phyloP scores from a whole-genome alignment of 2,797 vertebrate genomes.

The Muraenolepis orangiensis region DNA sequence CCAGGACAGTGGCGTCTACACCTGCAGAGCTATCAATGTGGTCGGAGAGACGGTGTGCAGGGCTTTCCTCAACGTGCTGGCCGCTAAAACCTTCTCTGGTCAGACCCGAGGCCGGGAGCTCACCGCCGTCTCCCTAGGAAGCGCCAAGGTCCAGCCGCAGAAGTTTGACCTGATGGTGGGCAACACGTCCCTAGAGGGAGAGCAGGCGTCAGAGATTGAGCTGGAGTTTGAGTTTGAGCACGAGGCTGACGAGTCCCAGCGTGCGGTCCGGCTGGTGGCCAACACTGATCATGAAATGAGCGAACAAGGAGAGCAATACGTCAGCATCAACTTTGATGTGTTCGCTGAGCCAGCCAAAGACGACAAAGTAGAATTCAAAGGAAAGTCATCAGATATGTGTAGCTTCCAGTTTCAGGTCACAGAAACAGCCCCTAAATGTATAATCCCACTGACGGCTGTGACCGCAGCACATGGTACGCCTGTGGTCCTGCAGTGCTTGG shows the following conservation, averaged over 20 bases:
- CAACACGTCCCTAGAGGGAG: conserved; percentile 70
- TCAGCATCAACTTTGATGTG: conserved; percentile 82
- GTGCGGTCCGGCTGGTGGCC: conserved; percentile 75
- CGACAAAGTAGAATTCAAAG: conserved; percentile 82
- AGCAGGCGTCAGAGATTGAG: conserved; percentile 83
- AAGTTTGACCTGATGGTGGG: conserved; percentile 80
- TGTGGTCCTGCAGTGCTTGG: conserved; percentile 86
- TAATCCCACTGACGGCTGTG: conserved; percentile 81
- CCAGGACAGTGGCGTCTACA: conserved; percentile 85
- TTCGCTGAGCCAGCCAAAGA: conserved; percentile 83
- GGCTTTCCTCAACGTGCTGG: conserved; percentile 78
- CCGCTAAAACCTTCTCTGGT: conserved; percentile 61
- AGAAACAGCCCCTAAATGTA: conserved; percentile 84
- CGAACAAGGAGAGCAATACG: conserved; percentile 76
- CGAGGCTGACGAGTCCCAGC: conserved; percentile 76
- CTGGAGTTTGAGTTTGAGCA: conserved; percentile 86
- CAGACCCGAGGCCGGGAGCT: conserved; percentile 69
- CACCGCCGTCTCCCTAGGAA: conserved; percentile 64
- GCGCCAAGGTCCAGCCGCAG: conserved; percentile 68
- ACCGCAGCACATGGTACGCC: conserved; percentile 80
- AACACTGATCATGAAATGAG: conserved; percentile 74
- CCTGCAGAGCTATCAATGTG: conserved; percentile 83
- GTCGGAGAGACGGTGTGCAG: conserved; percentile 89
- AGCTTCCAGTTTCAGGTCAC: conserved; percentile 91
- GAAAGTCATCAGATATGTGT: conserved; percentile 82